These are phyloP conservation scores for Neodiprion fabricii DNA, from an alignment of 1,140 invertebrate genomes.

Conservation along the genomic window DNA sequence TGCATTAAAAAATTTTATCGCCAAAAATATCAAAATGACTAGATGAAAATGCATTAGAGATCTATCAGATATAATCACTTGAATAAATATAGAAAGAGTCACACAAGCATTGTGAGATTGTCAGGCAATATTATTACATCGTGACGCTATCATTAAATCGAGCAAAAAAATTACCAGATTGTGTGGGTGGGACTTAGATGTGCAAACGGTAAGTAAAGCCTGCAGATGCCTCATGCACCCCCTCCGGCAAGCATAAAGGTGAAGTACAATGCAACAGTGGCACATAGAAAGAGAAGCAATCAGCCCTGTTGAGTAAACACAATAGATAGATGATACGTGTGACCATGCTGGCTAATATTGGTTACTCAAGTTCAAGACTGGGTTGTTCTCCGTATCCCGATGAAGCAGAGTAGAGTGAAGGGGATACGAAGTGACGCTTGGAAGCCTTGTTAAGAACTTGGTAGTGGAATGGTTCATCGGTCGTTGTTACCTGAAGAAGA, in stretches of 20 bases:
- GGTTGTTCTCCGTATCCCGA: neutral
- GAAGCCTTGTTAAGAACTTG: slow-evolving; percentile 1
- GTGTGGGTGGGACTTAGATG: neutral
- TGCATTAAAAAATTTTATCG: neutral
- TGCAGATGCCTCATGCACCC: neutral
- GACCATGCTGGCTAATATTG: neutral
- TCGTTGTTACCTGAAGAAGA: neutral
- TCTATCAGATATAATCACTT: neutral
- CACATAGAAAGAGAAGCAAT: neutral
- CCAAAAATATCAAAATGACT: too few relatives aligned
- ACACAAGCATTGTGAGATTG: neutral
- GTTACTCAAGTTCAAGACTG: neutral
- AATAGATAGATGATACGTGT: neutral
- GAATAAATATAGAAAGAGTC: neutral
- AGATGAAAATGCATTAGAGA: too few relatives aligned
- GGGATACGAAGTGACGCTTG: neutral
- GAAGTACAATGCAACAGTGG: neutral
- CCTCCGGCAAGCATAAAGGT: neutral
- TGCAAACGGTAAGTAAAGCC: neutral
- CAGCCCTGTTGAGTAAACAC: neutral
- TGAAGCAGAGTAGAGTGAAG: neutral
- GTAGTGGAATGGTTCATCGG: slow-evolving; percentile 2
- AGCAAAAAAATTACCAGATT: neutral
- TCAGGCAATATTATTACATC: neutral
- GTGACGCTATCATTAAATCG: neutral